A percentile compares a stretch with the other conserved stretches of the same genome.
Conservation (phyloP, 2,888 invertebrate genomes). For the Synergus gifuensis region DNA sequence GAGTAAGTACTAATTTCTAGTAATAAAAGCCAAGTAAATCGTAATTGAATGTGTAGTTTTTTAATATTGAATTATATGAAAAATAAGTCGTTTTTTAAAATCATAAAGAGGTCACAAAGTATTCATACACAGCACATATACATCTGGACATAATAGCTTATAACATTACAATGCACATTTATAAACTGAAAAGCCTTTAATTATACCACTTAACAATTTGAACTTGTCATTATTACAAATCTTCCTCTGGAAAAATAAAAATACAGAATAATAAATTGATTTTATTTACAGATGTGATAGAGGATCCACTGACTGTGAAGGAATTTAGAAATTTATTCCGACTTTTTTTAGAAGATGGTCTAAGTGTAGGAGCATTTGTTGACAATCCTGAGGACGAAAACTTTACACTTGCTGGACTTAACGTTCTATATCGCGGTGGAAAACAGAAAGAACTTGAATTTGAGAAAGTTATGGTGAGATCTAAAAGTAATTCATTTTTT, state of each 20-base stretch:
- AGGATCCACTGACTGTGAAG: slow-evolving; percentile 60
- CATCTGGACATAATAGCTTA: no score
- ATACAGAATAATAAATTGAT: not conserved
- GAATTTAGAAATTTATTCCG: slow-evolving; percentile 66
- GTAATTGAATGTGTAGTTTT: not conserved
- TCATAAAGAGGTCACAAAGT: no score
- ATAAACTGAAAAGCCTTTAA: no score
- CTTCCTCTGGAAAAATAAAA: not conserved
- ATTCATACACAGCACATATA: no score
- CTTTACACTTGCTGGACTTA: slow-evolving; percentile 73
- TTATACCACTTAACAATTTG: no score
- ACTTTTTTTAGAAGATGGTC: slow-evolving; percentile 65
- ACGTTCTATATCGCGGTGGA: slow-evolving; percentile 61
- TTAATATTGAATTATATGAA: no score
- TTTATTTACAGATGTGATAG: slow-evolving; percentile 60
- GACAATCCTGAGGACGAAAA: slow-evolving; percentile 68
- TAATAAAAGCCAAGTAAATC: not conserved
- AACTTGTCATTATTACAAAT: no score
- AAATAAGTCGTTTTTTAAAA: no score
- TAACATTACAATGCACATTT: no score
- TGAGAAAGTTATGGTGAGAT: slow-evolving; percentile 53
- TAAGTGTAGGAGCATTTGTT: slow-evolving; percentile 72
- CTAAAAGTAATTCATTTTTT: not conserved
- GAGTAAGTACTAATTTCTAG: slow-evolving; percentile 60
- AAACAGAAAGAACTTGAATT: slow-evolving; percentile 52